Conservation (phyloP, 1,140 invertebrate genomes). For the Halyomorpha halys region DNA sequence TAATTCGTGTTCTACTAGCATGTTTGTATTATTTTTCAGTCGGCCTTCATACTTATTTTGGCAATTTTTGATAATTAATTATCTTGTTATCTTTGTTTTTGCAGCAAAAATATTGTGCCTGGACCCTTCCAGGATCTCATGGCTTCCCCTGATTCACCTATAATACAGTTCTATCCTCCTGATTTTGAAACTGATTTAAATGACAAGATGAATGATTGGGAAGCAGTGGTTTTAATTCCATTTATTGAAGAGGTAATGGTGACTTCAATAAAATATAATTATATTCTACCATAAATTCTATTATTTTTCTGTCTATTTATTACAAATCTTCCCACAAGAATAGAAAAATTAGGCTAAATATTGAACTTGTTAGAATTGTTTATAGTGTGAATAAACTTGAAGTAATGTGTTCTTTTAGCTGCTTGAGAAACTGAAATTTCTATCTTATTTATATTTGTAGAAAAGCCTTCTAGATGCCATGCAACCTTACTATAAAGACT, state of each 20-base stretch:
- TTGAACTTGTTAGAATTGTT: too few species aligned
- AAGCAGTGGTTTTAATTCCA: constrained; percentile 92
- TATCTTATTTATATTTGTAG: constrained; percentile 35
- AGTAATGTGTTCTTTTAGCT: too few species aligned
- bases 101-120: constrained; percentile 66
- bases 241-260: constrained; percentile 88
- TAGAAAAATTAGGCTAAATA: too few species aligned
- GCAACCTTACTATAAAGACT: constrained; percentile 49
- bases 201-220: constrained; percentile 94
- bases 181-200: constrained; percentile 85
- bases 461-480: constrained; percentile 64
- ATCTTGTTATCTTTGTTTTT: constrained; percentile 22
- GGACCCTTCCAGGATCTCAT: constrained; percentile 71
- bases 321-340: too few species aligned
- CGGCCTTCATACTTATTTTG: too few species aligned
- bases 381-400: too few species aligned
- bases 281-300: too few species aligned
- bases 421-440: background rate
- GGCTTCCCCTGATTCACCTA: constrained; percentile 65
- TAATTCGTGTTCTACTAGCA: too few species aligned
- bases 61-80: background rate
- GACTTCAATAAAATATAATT: too few species aligned
- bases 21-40: too few species aligned
- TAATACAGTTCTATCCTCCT: constrained; percentile 81
- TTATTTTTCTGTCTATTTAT: too few species aligned